These are phyloP conservation scores for Zophobas atratus DNA, from an alignment of 1,140 invertebrate genomes.

Conservation along the genomic window DNA sequence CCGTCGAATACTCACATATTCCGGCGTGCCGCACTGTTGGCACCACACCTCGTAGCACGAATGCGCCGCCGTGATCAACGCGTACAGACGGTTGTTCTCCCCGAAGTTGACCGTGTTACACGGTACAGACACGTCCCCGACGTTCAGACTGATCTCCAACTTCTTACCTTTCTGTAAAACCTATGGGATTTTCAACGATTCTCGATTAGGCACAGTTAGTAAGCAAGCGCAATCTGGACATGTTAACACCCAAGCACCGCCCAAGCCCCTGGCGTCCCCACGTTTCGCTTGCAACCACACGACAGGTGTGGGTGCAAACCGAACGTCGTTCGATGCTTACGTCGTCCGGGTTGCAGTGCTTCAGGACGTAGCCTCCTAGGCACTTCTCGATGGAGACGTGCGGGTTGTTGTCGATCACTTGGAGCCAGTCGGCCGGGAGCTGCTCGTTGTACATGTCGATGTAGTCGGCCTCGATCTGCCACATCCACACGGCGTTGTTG, in stretches of 20 bases:
- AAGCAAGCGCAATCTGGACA: conserved; percentile 33
- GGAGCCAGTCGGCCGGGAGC: conserved; percentile 64
- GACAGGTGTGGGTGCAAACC: no score
- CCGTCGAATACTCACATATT: conserved; percentile 60
- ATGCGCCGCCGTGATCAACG: conserved; percentile 61
- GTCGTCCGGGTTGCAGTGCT: conserved; percentile 61
- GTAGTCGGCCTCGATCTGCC: conserved; percentile 63
- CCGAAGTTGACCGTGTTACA: conserved; percentile 60
- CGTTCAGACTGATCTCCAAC: conserved; percentile 16
- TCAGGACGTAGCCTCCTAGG: conserved; percentile 55
- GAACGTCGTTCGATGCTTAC: conserved; percentile 57
- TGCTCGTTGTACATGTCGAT: conserved; percentile 61
- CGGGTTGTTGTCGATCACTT: conserved; percentile 60
- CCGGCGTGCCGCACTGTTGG: conserved; percentile 59
- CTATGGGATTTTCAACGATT: conserved; percentile 59
- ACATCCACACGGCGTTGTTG: conserved; percentile 63
- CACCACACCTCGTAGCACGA: conserved; percentile 66
- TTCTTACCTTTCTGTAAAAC: conserved; percentile 65
- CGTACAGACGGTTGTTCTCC: conserved; percentile 59
- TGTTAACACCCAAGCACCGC: background rate
- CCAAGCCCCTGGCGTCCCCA: background rate
- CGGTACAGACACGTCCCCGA: conserved; percentile 63
- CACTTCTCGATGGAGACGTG: conserved; percentile 56
- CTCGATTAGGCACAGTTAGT: conserved; percentile 41
- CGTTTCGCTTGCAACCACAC: background rate